Evolutionary conservation across 2,888 invertebrate genomes (phyloP).

Genomic region (Exocentrus adspersus): DNA sequence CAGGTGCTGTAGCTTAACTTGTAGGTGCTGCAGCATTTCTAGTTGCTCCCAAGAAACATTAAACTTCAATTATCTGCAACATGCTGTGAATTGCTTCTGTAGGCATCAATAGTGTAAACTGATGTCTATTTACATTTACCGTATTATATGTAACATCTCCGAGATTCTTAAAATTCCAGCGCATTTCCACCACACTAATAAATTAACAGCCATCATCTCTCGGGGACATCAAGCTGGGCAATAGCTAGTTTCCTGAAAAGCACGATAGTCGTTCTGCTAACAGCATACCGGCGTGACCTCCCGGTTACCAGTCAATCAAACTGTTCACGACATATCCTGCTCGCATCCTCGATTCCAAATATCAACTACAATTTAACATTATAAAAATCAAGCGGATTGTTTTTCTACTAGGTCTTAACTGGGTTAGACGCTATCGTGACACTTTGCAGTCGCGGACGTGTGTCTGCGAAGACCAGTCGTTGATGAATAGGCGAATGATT

Average conservation of each 20-base stretch:
- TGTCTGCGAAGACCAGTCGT: neutral
- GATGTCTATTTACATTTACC: neutral
- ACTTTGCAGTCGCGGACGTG: neutral
- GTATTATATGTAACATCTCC: neutral
- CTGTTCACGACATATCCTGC: conserved; percentile 54
- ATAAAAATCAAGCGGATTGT: conserved; percentile 27
- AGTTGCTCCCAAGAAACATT: too few relatives aligned
- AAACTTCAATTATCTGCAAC: too few relatives aligned
- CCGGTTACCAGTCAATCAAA: conserved; percentile 53
- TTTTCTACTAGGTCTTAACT: conserved; percentile 20
- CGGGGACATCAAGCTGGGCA: neutral
- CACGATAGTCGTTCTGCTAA: conserved; percentile 18
- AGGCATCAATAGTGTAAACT: too few relatives aligned
- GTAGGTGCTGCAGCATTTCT: too few relatives aligned
- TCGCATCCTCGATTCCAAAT: conserved; percentile 48
- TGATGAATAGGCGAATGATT: neutral
- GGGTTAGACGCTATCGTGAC: conserved; percentile 23
- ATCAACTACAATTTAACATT: conserved; percentile 29
- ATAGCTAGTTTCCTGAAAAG: conserved; percentile 7
- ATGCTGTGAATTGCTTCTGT: too few relatives aligned
- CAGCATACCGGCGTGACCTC: conserved; percentile 46
- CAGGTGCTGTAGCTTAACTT: too few relatives aligned
- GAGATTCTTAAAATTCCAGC: neutral
- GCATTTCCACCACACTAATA: neutral
- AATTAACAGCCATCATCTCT: conserved; percentile 10